Base-by-base conservation (phyloP, 2,888 invertebrate species). In the Diplazon laetatorius region DNA sequence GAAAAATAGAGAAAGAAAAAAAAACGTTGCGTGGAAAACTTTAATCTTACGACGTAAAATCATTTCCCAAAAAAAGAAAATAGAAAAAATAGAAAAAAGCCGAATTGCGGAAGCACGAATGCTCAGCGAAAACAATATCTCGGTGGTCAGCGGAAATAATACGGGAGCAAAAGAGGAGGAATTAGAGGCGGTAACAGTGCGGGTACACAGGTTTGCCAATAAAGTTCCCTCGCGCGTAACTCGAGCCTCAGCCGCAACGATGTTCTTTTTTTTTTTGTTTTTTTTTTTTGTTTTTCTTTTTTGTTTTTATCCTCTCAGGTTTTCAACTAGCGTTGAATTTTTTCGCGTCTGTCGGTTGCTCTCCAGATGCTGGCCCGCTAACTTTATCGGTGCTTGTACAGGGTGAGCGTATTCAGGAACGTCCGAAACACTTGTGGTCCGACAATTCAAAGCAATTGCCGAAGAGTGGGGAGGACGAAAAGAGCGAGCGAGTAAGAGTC, bases 381-480 rank as follows among this genome's bases (percentile, higher is more conserved):
- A 79, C 75, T 79, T 79, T 79, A 79, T 75, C 75, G 68, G 71
- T 14, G 42, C 39, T 55, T 46, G 63, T 50, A 55, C 37, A 73
- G 42, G 52, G 10, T 25, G 55, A 66, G 68, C 22, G 62, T 62
- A 63, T 75, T 57, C 50, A 62, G 75, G 75, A 68, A 79, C 71
- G 78, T 79, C 78, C 75, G 68, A 76, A 79, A 79, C 78, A 79
- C 78, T 79, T 76, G 78, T 75, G 78, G 78, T 75, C 71, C 75
- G 75, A 68, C 75, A 72, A 79, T 79, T 79, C 75, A 72, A 79
- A 72, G 71, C 78, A 71, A 48, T 66, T 46, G 55, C 62, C 46
- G 30, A 62, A 42, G 52, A 25, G 52, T 55, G 55, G 37, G 30
- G 57, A 25, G 46, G 42, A 44, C 37, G 25, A 65, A 30, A 6